These are phyloP conservation scores for Anomalospiza imberbis DNA, from an alignment of 2,797 vertebrate genomes.

Conservation along the genomic window DNA sequence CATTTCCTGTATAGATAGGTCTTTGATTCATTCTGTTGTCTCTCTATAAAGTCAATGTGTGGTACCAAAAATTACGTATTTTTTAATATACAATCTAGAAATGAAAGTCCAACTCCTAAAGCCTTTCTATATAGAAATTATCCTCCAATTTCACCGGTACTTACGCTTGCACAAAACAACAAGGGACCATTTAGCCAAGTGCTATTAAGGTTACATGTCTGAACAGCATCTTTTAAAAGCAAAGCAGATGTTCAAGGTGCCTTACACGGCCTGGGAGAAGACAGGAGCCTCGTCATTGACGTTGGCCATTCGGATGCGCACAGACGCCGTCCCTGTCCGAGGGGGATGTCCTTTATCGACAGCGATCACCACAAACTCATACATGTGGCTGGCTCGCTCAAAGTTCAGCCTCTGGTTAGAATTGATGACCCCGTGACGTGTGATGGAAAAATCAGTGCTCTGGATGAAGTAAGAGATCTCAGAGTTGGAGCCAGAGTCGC, in stretches of 20 bases:
- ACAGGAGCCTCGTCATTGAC: slow-evolving; percentile 85
- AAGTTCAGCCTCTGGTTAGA: slow-evolving; percentile 83
- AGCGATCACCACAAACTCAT: slow-evolving; percentile 87
- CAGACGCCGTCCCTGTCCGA: slow-evolving; percentile 84
- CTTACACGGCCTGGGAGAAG: slow-evolving; percentile 87
- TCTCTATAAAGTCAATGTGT: not conserved
- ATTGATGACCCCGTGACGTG: slow-evolving; percentile 79
- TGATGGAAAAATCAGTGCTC: slow-evolving; percentile 84
- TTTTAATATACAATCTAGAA: not conserved
- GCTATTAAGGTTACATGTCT: not conserved
- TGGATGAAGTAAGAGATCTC: slow-evolving; percentile 85
- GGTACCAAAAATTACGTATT: not conserved
- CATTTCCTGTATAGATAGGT: not conserved
- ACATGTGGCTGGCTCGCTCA: slow-evolving; percentile 85
- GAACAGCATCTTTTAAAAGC: not conserved
- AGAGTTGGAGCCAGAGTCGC: slow-evolving; percentile 84
- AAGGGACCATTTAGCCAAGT: not conserved
- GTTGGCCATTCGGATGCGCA: slow-evolving; percentile 83
- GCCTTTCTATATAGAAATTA: not conserved
- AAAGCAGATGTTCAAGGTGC: rapidly evolving
- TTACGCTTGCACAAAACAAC: not conserved
- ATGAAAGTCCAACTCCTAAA: not conserved
- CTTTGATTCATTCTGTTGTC: not conserved
- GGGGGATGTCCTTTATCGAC: slow-evolving; percentile 83
- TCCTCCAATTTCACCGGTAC: not conserved